Base-by-base conservation (phyloP, 2,113 vertebrate species). In the Grammomys dolichurus region DNA sequence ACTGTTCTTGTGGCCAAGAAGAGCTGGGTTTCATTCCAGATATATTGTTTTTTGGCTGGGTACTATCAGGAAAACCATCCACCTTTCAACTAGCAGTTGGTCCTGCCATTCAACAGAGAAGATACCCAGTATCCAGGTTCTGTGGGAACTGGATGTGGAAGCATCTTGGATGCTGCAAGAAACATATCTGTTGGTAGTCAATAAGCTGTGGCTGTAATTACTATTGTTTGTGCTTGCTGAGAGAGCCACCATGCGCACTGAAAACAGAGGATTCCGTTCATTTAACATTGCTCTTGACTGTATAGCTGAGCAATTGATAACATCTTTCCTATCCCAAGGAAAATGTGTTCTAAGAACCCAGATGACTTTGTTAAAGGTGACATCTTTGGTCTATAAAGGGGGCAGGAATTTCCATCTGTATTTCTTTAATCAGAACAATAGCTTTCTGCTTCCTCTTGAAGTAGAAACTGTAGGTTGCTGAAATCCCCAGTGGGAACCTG, bases 21-120 rank as follows among this genome's bases (percentile, higher is more conserved):
- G 76, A 76, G 81, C n/a, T 85, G 80, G 22, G 31, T 81, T 90
- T 48, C 88, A 77, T 69, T 54, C 63, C 75, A 90, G 60, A 10
- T 84, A 73, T 40, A 60, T 60, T 85, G 77, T 87, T 88, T 90
- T 43, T 93, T 95, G 95, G 24, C 87, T 90, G 51, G n/a, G 60
- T 63, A 85, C 69, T 36, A 8, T 13, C 67, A 87, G 76, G 46
- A 89, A 67, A 87, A 67, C 43, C 26, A 24, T 67, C 51, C 73
- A 73, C n/a, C 17, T 87, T 82, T 54, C 54, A 96, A 58, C 87
- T 33, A 65, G 51, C 1, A 9, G 28, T 78, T 67, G 60, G 31
- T 58, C 60, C 33, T 85, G 14, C 73, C 54, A 75, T 72, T 93
- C 93, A 93, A 22, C 54, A 46, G 60, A 76, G 46, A 65, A 72